Evolutionary conservation across 2,888 invertebrate genomes (phyloP).

Genomic region (Tineola bisselliella): DNA sequence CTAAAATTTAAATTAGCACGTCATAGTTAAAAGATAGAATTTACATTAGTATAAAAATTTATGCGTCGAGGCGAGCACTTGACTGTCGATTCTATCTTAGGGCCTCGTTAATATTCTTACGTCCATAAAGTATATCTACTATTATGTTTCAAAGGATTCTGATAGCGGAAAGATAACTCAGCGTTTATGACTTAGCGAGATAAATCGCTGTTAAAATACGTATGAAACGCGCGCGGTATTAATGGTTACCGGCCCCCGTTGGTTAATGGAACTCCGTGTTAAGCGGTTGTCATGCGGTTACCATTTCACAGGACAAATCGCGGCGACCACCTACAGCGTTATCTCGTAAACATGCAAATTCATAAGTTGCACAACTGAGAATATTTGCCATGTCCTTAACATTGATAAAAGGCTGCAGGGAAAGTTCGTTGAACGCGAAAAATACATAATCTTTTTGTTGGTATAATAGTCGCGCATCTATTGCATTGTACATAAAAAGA

Average conservation of each 20-base stretch:
- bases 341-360: slow-evolving; percentile 56
- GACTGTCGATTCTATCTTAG: slow-evolving; percentile 14
- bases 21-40: slow-evolving; percentile 3
- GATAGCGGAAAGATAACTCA: slow-evolving; percentile 44
- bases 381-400: slow-evolving; percentile 8
- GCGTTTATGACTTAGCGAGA: slow-evolving; percentile 26
- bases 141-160: slow-evolving; percentile 40
- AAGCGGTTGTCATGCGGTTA: slow-evolving; percentile 49
- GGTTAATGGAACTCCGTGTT: slow-evolving; percentile 39
- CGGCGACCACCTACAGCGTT: slow-evolving; percentile 51
- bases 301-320: slow-evolving; percentile 52
- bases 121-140: slow-evolving; percentile 33
- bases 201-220: slow-evolving; percentile 47
- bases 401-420: slow-evolving; percentile 7
- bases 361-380: slow-evolving; percentile 20
- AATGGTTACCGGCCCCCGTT: slow-evolving; percentile 33
- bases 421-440: slow-evolving; percentile 1
- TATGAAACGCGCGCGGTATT: slow-evolving; percentile 24
- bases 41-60: slow-evolving; percentile 6
- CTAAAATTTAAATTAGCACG: slow-evolving; percentile 5
- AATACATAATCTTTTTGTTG: not conserved
- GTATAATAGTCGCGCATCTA: not conserved
- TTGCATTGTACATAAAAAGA: not conserved
- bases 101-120: slow-evolving; percentile 21
- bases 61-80: slow-evolving; percentile 17